Percentiles rank a stretch among this genome's conserved stretches.
Conservation (phyloP, 2,113 vertebrate genomes). For the Misgurnus anguillicaudatus region DNA sequence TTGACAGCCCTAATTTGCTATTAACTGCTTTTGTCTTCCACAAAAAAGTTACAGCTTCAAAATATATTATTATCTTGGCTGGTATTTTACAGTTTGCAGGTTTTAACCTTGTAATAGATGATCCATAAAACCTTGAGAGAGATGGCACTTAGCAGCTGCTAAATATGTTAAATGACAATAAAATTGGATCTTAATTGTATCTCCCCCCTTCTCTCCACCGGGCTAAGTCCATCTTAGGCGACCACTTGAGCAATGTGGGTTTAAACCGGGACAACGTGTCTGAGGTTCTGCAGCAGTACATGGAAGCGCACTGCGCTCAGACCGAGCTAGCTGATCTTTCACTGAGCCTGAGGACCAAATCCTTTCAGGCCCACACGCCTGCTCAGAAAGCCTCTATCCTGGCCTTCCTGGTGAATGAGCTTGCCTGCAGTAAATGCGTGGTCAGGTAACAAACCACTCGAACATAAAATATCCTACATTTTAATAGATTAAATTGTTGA, state of each 20-base stretch:
- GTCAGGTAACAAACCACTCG: conserved; percentile 79
- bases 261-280: conserved; percentile 98
- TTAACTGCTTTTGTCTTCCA: too few relatives aligned
- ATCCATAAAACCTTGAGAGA: too few relatives aligned
- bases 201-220: conserved; percentile 57
- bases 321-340: conserved; percentile 81
- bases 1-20: too few relatives aligned
- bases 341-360: conserved; percentile 92
- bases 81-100: too few relatives aligned
- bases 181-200: background rate
- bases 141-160: too few relatives aligned
- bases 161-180: too few relatives aligned
- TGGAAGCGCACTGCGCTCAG: conserved; percentile 91
- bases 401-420: conserved; percentile 92
- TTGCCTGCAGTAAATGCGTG: conserved; percentile 94
- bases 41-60: too few relatives aligned
- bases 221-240: conserved; percentile 96
- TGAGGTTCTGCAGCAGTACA: conserved; percentile 96
- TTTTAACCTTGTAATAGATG: background rate
- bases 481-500: too few relatives aligned
- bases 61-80: too few relatives aligned
- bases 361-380: conserved; percentile 95
- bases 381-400: conserved; percentile 90
- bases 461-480: too few relatives aligned
- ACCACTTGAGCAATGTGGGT: conserved; percentile 93